Evolutionary conservation across 2,888 invertebrate genomes (phyloP), one percentile per base, ranked within the genome.

Genomic region (Sinopyrophorus schimmeli): DNA sequence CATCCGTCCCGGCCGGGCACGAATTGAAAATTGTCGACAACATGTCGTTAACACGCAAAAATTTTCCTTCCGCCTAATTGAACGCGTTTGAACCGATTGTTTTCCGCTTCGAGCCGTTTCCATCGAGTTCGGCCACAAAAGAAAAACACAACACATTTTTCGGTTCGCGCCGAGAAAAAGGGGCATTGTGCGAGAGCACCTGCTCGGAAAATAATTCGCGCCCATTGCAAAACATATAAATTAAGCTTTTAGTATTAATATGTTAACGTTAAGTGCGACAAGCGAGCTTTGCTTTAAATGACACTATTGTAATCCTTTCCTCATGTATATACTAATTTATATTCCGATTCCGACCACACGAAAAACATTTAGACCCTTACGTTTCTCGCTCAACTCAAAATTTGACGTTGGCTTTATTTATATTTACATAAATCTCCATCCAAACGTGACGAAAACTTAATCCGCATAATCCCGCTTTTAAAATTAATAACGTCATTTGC

Each of bases 1-100:
- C 32, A 34, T 32, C n/a, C n/a, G n/a, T n/a, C n/a, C n/a, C n/a
- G n/a, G n/a, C n/a, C n/a, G n/a, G n/a, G n/a, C n/a, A 39, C 39
- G 43, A 49, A 49, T 49, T 43, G 43, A 34, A 43, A 43, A 43
- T 49, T 46, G 49, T 43, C 43, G 32, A 43, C 43, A 43, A 43
- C 43, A 34, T 44, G 38, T 49, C 49, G 49, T 49, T 43, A 49
- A 39, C 38, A 39, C 31, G n/a, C n/a, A n/a, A n/a, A n/a, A n/a
- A n/a, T n/a, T n/a, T 27, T 26, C 31, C 31, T 49, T 39, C 49
- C 26, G 38, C 37, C 32, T 34, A 49, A 43, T 39, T 49, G 38
- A 43, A 43, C 21, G 43, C n/a, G n/a, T n/a, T n/a, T n/a, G n/a
- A n/a, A 28, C 21, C 5, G 16, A 18, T 37, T 38, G 35, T 42